A percentile compares a stretch with the other conserved stretches of the same genome.
phyloP scores from a whole-genome alignment of 2,888 invertebrate species.

The Drosophila rellima region DNA sequence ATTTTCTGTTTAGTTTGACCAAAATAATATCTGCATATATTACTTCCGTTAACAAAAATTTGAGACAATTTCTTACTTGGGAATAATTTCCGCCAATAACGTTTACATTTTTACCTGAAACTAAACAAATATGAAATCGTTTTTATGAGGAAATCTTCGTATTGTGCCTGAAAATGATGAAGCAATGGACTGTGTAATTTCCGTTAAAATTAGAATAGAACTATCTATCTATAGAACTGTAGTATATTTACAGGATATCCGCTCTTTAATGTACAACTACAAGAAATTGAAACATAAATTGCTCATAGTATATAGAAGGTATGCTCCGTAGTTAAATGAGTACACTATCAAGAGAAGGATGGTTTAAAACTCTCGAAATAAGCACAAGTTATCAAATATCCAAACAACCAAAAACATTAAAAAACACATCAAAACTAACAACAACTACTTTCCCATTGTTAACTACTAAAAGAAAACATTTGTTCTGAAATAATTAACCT shows the following conservation, averaged over 20 bases:
- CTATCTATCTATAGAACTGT: neutral
- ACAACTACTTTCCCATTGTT: slow-evolving; percentile 25
- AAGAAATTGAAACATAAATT: slow-evolving; percentile 4
- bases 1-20: neutral
- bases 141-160: neutral
- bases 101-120: neutral
- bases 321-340: slow-evolving; percentile 41
- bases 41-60: slow-evolving; percentile 14
- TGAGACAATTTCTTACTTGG: neutral
- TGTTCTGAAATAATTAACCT: slow-evolving; percentile 7
- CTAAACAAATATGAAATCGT: neutral
- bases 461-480: slow-evolving; percentile 27
- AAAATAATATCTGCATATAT: neutral
- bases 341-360: slow-evolving; percentile 32
- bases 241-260: neutral
- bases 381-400: slow-evolving; percentile 49
- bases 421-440: slow-evolving; percentile 7
- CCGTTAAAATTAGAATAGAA: neutral
- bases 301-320: neutral
- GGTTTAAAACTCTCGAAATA: slow-evolving; percentile 15
- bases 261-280: slow-evolving; percentile 39
- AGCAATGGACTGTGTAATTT: neutral
- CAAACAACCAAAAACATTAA: slow-evolving; percentile 5
- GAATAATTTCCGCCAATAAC: slow-evolving; percentile 9
- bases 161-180: neutral